Evolutionary conservation across 1,140 invertebrate species (phyloP).

Genomic region (Varroa destructor): DNA sequence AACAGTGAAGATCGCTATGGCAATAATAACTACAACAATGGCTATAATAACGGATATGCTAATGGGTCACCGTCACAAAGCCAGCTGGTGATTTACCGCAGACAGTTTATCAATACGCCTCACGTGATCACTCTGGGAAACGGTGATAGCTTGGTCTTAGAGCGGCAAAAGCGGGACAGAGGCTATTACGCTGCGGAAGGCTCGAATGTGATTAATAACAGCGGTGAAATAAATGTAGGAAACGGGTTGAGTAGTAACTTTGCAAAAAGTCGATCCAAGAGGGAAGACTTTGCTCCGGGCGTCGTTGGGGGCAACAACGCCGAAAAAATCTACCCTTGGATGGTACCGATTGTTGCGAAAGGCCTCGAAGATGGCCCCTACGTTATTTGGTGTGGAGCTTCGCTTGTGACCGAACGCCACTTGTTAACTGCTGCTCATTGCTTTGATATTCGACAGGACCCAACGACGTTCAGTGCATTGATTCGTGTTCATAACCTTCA

Average conservation of each 20-base stretch:
- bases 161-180: background rate
- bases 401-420: conserved; percentile 9
- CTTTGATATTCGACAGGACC: conserved; percentile 23
- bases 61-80: too few species aligned
- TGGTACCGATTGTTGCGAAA: conserved; percentile 13
- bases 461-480: conserved; percentile 12
- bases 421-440: conserved; percentile 1
- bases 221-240: too few species aligned
- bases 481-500: conserved; percentile 12
- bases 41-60: background rate
- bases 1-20: background rate
- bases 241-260: background rate
- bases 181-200: too few species aligned
- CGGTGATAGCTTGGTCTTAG: background rate
- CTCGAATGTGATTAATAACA: too few species aligned
- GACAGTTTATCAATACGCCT: background rate
- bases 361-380: background rate
- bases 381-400: conserved; percentile 13
- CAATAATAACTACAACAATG: conserved; percentile 7
- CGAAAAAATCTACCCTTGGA: conserved; percentile 3
- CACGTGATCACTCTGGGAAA: conserved; percentile 2
- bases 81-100: too few species aligned
- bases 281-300: background rate
- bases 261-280: too few species aligned
- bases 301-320: conserved; percentile 1